These are phyloP conservation scores for Metallyticus violacea DNA, from an alignment of 2,888 invertebrate species.

Conservation along the genomic window DNA sequence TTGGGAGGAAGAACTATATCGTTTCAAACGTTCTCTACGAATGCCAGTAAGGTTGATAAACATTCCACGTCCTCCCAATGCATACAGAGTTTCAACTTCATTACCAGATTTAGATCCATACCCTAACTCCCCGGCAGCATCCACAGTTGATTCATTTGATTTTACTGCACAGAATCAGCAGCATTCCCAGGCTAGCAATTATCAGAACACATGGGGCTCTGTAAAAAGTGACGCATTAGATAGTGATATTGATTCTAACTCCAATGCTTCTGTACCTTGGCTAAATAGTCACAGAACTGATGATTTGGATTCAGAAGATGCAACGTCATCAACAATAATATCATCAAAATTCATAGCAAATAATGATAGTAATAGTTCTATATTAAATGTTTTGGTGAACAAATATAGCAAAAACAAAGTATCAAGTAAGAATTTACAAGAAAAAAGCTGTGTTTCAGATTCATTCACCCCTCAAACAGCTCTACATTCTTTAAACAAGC, in stretches of 20 bases:
- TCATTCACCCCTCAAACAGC: not conserved
- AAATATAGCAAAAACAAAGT: conserved; percentile 60
- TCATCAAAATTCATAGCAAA: conserved; percentile 54
- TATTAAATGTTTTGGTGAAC: conserved; percentile 64
- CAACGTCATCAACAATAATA: conserved; percentile 63
- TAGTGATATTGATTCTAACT: conserved; percentile 56
- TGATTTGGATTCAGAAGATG: conserved; percentile 58
- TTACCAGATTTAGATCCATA: conserved; percentile 69
- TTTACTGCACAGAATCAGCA: conserved; percentile 13
- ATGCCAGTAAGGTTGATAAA: conserved; percentile 80
- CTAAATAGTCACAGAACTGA: not conserved
- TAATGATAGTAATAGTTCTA: conserved; percentile 55
- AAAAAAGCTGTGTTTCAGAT: conserved; percentile 42
- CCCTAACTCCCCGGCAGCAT: conserved; percentile 52
- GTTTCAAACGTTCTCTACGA: conserved; percentile 75
- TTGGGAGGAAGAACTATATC: conserved; percentile 81
- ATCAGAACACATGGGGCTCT: conserved; percentile 14
- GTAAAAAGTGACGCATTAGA: conserved; percentile 11
- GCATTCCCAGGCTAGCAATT: not conserved
- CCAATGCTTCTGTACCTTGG: conserved; percentile 50
- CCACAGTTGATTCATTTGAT: conserved; percentile 23
- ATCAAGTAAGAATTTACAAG: conserved; percentile 48
- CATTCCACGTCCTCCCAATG: conserved; percentile 60
- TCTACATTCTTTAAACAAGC: conserved; percentile 35
- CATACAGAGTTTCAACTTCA: conserved; percentile 59